phyloP scores from a whole-genome alignment of 2,113 vertebrate genomes.

The Vulpes ferrilata region DNA sequence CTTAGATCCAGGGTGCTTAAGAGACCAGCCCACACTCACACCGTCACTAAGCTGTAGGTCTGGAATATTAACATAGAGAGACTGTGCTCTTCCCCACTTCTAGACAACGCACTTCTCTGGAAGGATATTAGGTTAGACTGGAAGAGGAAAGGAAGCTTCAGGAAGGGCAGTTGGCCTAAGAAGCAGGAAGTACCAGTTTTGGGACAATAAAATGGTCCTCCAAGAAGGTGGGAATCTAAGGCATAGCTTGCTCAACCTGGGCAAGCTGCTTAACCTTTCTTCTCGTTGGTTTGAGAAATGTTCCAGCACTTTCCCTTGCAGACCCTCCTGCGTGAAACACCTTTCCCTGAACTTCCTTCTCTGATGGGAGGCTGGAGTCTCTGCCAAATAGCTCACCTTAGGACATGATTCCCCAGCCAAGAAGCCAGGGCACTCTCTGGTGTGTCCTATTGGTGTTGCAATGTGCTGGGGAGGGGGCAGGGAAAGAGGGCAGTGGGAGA shows the following conservation, averaged over 20 bases:
- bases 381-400: conserved; percentile 46
- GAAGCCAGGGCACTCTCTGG: background rate
- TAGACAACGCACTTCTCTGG: background rate
- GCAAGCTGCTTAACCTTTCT: conserved; percentile 24
- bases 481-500: background rate
- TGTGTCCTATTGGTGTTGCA: background rate
- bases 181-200: conserved; percentile 12
- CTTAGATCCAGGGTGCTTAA: background rate
- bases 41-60: background rate
- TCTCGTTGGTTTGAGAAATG: conserved; percentile 55
- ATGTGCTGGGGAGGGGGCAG: background rate
- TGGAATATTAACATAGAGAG: background rate
- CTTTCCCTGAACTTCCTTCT: background rate
- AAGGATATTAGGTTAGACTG: background rate
- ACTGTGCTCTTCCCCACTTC: background rate
- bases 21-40: background rate
- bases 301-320: conserved; percentile 27
- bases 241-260: conserved; percentile 7
- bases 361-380: background rate
- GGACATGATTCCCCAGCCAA: conserved; percentile 47
- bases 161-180: background rate
- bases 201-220: conserved; percentile 15
- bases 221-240: background rate
- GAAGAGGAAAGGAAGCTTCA: conserved; percentile 51
- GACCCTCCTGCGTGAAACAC: background rate